A percentile compares a stretch with the other conserved stretches of the same genome.
phyloP scores from a whole-genome alignment of 2,888 invertebrate species.

The Tetragnatha montana region DNA sequence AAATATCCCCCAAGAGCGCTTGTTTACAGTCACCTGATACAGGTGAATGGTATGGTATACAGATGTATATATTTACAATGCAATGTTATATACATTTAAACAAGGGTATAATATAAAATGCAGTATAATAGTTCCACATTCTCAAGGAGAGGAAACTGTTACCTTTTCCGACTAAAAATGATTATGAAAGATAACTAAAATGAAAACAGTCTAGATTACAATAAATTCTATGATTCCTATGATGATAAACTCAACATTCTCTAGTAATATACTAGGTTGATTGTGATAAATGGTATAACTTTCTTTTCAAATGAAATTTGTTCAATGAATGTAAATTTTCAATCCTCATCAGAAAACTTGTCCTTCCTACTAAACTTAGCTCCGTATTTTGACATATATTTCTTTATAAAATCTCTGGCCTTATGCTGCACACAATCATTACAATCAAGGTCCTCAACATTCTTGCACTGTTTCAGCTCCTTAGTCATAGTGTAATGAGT shows the following conservation, averaged over 20 bases:
- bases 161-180: neutral
- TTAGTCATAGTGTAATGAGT: constrained; percentile 97
- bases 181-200: neutral
- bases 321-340: neutral
- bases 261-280: neutral
- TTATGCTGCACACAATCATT: constrained; percentile 95
- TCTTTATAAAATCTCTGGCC: constrained; percentile 94
- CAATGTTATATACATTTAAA: constrained; percentile 16
- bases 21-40: constrained; percentile 53
- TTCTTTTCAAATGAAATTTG: neutral
- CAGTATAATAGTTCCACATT: neutral
- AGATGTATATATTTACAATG: constrained; percentile 37
- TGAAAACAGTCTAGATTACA: neutral
- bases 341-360: constrained; percentile 46
- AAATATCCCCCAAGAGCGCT: neutral
- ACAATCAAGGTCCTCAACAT: constrained; percentile 88
- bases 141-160: neutral
- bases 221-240: neutral
- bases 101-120: neutral
- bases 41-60: constrained; percentile 44
- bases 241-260: neutral
- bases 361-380: constrained; percentile 78
- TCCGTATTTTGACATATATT: constrained; percentile 97
- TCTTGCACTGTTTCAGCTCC: constrained; percentile 92
- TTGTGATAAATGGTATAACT: neutral